Conservation (phyloP, 2,888 invertebrate genomes). For the Ashinkailepas kermadecensis region DNA sequence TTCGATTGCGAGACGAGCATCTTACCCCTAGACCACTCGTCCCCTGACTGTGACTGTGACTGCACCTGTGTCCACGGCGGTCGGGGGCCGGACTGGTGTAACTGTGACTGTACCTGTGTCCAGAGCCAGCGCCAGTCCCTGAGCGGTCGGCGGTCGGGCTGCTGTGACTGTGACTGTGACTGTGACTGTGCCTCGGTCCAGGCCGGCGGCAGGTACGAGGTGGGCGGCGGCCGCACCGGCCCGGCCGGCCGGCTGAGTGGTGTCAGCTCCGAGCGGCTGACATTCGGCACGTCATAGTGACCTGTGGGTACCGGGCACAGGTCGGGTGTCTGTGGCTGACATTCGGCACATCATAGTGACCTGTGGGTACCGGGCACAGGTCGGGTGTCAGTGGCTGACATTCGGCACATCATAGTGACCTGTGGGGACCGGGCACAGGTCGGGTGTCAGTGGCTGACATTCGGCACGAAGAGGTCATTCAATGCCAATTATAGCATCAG, state of each 20-base stretch:
- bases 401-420: conserved; percentile 16
- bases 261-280: neutral
- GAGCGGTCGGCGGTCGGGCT: too few species aligned
- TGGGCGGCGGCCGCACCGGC: neutral
- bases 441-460: neutral
- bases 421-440: neutral
- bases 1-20: too few species aligned
- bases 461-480: too few species aligned
- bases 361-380: neutral
- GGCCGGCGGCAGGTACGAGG: conserved; percentile 6
- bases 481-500: too few species aligned
- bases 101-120: neutral
- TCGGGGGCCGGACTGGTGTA: too few species aligned
- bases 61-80: too few species aligned
- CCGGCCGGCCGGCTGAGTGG: neutral
- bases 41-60: too few species aligned
- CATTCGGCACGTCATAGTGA: conserved; percentile 9
- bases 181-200: neutral
- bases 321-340: too few species aligned
- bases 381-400: too few species aligned
- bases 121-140: conserved; percentile 3
- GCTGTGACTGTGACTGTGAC: neutral
- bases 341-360: conserved; percentile 8
- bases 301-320: neutral
- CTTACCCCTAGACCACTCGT: too few species aligned